phyloP scores from a whole-genome alignment of 2,888 invertebrate species.

The Papilio protenor region DNA sequence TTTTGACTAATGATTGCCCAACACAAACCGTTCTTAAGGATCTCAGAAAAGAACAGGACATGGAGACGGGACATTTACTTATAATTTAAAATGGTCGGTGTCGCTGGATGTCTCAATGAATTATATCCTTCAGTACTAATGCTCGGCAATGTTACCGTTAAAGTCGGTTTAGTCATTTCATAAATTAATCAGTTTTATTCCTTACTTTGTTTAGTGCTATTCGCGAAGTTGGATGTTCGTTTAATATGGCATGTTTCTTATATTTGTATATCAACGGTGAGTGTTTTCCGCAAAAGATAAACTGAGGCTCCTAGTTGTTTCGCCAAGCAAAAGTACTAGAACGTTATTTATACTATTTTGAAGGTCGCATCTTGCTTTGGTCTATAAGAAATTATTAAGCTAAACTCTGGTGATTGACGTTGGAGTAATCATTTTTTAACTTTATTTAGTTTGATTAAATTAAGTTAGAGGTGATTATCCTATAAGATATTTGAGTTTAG shows the following conservation, averaged over 20 bases:
- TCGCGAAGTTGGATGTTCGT: background rate
- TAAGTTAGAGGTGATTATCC: background rate
- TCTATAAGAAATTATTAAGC: background rate
- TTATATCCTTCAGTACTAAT: constrained; percentile 50
- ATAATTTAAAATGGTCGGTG: constrained; percentile 53
- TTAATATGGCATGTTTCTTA: background rate
- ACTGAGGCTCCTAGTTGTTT: constrained; percentile 1
- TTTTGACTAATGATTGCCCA: constrained; percentile 59
- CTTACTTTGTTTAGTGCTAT: constrained; percentile 29
- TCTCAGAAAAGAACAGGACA: constrained; percentile 48
- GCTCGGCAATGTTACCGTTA: constrained; percentile 45
- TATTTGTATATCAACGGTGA: background rate
- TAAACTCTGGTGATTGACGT: background rate
- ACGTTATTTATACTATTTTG: background rate
- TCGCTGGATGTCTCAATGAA: constrained; percentile 57
- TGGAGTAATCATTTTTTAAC: background rate
- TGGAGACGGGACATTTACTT: constrained; percentile 53
- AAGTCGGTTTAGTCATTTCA: constrained; percentile 40
- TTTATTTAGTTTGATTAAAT: background rate
- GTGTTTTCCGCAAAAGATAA: background rate
- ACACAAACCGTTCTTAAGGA: constrained; percentile 15
- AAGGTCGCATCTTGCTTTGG: background rate
- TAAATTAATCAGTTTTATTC: constrained; percentile 34
- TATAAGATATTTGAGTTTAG: background rate
- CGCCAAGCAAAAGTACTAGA: background rate